Evolutionary conservation across 2,113 vertebrate genomes (phyloP), one percentile per base, ranked within the genome.

Genomic region (Oncorhynchus masou): DNA sequence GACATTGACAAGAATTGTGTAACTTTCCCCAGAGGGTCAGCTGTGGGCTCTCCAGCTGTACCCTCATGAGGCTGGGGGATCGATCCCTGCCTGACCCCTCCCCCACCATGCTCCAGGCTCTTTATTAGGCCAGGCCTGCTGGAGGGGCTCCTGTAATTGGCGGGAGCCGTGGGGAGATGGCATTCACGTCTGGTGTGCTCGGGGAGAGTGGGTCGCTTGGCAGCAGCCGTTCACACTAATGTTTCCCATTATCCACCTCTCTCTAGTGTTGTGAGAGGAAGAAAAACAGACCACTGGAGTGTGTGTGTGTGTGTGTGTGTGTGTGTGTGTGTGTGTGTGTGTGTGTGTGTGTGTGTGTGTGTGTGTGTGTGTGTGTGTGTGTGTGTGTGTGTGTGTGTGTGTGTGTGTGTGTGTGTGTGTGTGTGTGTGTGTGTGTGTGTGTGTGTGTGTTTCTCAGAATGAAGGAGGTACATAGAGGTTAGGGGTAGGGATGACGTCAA

Each of bases 81-180:
- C 39, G 45, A 70, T 49, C 12, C 68, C 45, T 48, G 9, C 45
- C 12, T 70, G 34, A 11, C 31, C 29, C 31, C 67, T 68, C 67
- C 20, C 67, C 29, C 29, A 62, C 59, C 59, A 54, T 79, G 79
- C 81, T 81, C 66, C 15, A 45, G 39, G 49, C 85, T 87, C 87
- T 90, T 91, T 85, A 92, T 91, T 89, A 88, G 82, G 68, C 73
- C 19, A 9, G 82, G 82, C 64, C 83, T 72, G 79, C 81, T 57
- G 25, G 72, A 82, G 84, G 74, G 77, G 81, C 81, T 57, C 54
- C 77, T 82, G 64, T 92, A 92, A 92, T 92, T 92, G 91, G 60
- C 83, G 0, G 81, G 91, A 85, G 91, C 89, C 87, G 78, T 86
- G 85, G 91, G 91, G 91, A 89, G 85, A 85, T 87, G 70, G 83